Percentiles rank a stretch among this genome's conserved stretches.
Evolutionary conservation across 2,113 vertebrate genomes (phyloP).

Genomic region (Chelonoidis abingdonii): DNA sequence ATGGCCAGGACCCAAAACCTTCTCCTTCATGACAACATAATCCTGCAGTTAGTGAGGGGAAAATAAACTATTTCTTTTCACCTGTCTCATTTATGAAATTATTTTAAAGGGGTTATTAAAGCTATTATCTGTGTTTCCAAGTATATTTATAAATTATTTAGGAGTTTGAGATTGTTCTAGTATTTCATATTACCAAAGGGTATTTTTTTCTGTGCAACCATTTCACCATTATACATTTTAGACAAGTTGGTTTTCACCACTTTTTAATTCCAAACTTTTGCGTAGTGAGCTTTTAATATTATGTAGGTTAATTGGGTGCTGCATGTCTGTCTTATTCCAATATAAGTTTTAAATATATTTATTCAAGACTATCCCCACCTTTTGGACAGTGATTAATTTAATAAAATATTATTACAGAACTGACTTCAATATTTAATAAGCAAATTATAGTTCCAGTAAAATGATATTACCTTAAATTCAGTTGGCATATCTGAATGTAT

Average conservation of each 20-base stretch:
- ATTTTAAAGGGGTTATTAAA: constrained; percentile 24
- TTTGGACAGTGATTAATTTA: constrained; percentile 41
- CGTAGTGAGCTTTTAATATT: not conserved
- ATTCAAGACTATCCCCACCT: constrained; percentile 19
- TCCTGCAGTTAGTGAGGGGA: not conserved
- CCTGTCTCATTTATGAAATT: not conserved
- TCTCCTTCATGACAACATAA: not conserved
- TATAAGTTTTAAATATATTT: constrained; percentile 13
- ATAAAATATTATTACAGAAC: constrained; percentile 30
- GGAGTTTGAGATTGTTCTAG: constrained; percentile 34
- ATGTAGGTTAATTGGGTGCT: constrained; percentile 49
- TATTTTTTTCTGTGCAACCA: constrained; percentile 27
- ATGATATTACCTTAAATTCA: constrained; percentile 19
- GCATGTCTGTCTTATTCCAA: constrained; percentile 14
- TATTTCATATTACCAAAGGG: constrained; percentile 29
- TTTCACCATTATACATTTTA: constrained; percentile 41
- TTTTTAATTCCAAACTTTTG: constrained; percentile 39
- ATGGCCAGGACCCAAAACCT: not conserved
- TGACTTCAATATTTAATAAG: constrained; percentile 25
- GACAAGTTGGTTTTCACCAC: constrained; percentile 5
- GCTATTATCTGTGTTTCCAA: constrained; percentile 12
- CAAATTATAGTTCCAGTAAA: not conserved
- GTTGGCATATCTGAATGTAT: constrained; percentile 21
- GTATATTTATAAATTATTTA: constrained; percentile 40
- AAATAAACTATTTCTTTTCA: not conserved